These are phyloP conservation scores for Semnornis frantzii DNA, from an alignment of 2,113 vertebrate species.

Conservation along the genomic window DNA sequence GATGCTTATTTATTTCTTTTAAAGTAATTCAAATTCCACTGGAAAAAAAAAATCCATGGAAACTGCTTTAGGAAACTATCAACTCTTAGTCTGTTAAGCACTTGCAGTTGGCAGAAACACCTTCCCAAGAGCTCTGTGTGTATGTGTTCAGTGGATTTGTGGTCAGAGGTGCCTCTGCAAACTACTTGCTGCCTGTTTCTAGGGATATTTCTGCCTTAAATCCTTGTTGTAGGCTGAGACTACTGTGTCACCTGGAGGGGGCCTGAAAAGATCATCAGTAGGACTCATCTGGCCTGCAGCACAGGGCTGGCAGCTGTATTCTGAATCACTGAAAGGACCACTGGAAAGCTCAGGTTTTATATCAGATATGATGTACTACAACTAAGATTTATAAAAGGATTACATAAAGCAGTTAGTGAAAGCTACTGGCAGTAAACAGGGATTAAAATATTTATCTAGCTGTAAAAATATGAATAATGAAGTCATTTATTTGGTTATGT, in stretches of 20 bases:
- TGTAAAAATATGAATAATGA: conserved; percentile 43
- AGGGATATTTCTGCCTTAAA: background rate
- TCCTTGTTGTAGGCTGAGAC: background rate
- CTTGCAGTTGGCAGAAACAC: background rate
- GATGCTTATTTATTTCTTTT: background rate
- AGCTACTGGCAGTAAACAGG: conserved; percentile 40
- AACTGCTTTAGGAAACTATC: background rate
- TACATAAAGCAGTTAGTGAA: conserved; percentile 51
- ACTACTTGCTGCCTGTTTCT: background rate
- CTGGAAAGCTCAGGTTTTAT: background rate
- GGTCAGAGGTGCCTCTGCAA: background rate
- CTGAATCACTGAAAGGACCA: background rate
- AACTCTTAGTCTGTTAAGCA: background rate
- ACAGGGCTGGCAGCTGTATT: background rate
- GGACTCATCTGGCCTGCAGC: background rate
- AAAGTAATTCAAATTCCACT: background rate
- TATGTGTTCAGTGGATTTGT: background rate
- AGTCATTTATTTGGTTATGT: background rate
- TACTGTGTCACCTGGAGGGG: background rate
- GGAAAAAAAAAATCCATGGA: background rate
- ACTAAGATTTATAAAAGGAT: conserved; percentile 45
- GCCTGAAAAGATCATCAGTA: background rate
- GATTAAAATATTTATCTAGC: conserved; percentile 60
- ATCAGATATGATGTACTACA: conserved; percentile 1
- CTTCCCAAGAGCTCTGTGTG: background rate